Base-by-base conservation (phyloP, 2,888 invertebrate species). In the Habrosyne pyritoides region DNA sequence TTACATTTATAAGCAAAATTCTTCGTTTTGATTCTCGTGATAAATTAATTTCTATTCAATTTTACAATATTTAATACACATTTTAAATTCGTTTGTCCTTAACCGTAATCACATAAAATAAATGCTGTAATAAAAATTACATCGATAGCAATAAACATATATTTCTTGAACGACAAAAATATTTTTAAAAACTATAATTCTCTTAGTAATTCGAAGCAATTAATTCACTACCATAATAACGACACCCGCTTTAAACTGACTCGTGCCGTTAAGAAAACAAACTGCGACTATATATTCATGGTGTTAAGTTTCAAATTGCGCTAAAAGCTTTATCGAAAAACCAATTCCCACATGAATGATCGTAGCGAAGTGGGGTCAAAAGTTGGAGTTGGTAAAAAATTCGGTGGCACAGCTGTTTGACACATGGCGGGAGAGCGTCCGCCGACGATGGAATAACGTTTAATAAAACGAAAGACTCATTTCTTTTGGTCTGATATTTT, bases 311-410 rank as follows among this genome's bases (percentile, higher is more conserved):
- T 76, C 69, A 83, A 84, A 84, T 83, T 83, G 77, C 76, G 63
- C 70, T 67, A 76, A 64, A 66, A 69, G 73, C 77, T 74, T 64
- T 64, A 69, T 53, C 47, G 73, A 82, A 82, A 84, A 86, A 81
- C 73, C 77, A 79, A 87, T 91, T 91, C 90, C 88, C 91, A 89
- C 86, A 91, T 89, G 91, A 90, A 81, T 84, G 87, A 89, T 90
- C 85, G 85, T 69, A 76, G 79, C 81, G 81, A 84, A 87, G 89
- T 84, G 90, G 90, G 90, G 90, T 91, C 90, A 91, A 84, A 90
- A 87, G 87, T 90, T 84, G 79, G 73, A 79, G 83, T 82, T 82
- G 82, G 86, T 89, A 88, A 89, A 91, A 91, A 91, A 89, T 81
- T 75, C 79, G 80, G 74, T 61, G 75, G 77, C 83, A 82, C 91